Conservation (phyloP, 2,888 invertebrate genomes). For the Emesis russula region DNA sequence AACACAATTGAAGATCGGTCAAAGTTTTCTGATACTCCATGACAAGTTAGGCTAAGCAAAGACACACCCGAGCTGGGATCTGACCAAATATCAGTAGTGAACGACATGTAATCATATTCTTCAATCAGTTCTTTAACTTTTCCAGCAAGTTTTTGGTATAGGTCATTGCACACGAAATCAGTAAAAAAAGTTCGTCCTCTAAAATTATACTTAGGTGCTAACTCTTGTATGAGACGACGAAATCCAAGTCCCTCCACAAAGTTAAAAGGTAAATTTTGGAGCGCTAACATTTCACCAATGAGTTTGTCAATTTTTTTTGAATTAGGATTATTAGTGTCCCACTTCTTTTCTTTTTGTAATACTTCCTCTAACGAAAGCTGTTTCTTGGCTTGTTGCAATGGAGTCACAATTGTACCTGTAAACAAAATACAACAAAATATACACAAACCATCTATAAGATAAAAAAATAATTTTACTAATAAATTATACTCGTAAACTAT, state of each 20-base stretch:
- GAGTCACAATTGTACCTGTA: background rate
- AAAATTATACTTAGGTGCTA: conserved; percentile 84
- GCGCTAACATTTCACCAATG: background rate
- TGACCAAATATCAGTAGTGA: conserved; percentile 86
- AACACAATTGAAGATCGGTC: conserved; percentile 57
- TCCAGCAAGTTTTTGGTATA: conserved; percentile 78
- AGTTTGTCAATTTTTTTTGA: background rate
- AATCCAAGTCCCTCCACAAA: too few relatives aligned
- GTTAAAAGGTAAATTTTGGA: background rate
- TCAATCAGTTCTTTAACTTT: conserved; percentile 80
- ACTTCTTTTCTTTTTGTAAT: background rate
- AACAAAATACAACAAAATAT: background rate
- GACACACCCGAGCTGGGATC: conserved; percentile 72
- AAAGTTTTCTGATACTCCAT: conserved; percentile 73
- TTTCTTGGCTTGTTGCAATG: background rate
- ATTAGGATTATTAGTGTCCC: background rate
- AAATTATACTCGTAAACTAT: too few relatives aligned
- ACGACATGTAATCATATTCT: conserved; percentile 83
- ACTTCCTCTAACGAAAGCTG: background rate
- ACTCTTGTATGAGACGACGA: conserved; percentile 49
- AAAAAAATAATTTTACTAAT: too few relatives aligned
- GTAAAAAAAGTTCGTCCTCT: conserved; percentile 84
- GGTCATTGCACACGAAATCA: background rate
- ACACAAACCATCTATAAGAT: too few relatives aligned
- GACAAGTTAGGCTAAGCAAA: conserved; percentile 71